phyloP scores from a whole-genome alignment of 2,888 invertebrate species.

The Saturnia japonica region DNA sequence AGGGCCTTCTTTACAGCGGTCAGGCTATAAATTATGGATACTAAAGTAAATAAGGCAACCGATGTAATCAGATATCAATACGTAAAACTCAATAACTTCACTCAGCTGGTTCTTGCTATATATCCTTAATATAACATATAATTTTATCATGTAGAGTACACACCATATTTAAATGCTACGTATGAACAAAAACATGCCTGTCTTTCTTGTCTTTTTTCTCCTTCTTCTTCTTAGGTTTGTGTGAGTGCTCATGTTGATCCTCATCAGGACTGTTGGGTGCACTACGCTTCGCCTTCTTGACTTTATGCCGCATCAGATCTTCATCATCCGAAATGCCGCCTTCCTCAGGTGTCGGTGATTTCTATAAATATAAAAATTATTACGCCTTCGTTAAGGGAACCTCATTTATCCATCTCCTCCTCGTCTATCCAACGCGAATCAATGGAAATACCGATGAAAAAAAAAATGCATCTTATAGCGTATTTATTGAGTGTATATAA shows the following conservation, averaged over 20 bases:
- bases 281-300: conserved; percentile 68
- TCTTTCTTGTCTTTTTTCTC: conserved; percentile 77
- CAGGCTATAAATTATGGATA: too few species aligned
- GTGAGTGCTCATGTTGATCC: conserved; percentile 47
- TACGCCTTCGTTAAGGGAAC: background rate
- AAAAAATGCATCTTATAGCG: too few species aligned
- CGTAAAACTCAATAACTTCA: too few species aligned
- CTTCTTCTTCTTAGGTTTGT: conserved; percentile 78
- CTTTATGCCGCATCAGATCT: conserved; percentile 68
- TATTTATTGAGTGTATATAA: too few species aligned
- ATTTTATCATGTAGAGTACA: background rate
- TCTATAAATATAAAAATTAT: conserved; percentile 38
- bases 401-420: too few species aligned
- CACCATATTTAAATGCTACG: background rate
- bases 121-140: background rate
- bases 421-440: too few species aligned
- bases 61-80: too few species aligned
- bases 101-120: too few species aligned
- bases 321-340: conserved; percentile 74
- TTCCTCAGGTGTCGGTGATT: conserved; percentile 71
- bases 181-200: conserved; percentile 37
- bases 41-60: too few species aligned
- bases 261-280: conserved; percentile 68
- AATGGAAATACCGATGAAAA: too few species aligned
- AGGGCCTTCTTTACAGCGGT: too few species aligned